Evolutionary conservation across 1,140 invertebrate genomes (phyloP), one percentile per base, ranked within the genome.

Genomic region (Cotesia vestalis): DNA sequence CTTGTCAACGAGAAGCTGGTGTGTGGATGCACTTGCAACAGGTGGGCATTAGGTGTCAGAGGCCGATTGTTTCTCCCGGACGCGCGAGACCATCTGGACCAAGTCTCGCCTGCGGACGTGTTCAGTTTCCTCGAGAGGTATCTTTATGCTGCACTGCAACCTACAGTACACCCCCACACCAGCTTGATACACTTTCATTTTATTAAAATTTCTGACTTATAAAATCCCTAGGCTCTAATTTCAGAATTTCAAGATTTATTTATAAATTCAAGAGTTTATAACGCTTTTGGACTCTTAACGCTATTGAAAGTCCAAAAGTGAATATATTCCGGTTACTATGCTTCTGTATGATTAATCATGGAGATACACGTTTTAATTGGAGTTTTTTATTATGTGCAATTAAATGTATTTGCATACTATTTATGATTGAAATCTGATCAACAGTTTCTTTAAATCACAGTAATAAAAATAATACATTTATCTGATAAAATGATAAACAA

Each of bases 31-130:
- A 71, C 52, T 72, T 72, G 78, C 75, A 79, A 79, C 78, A 79
- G 78, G 77, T 79, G 75, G 75, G 71, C 77, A 76, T 76, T 76
- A 72, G 74, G 74, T 73, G 72, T 72, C 69, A 72, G 73, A 14
- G 60, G 73, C 55, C 74, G 70, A 78, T 78, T 78, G 75, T 78
- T 78, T 77, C 75, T 73, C 73, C 66, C 60, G 74, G 59, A 64
- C 27, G 64, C 52, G 66, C 27, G 69, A 57, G 66, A 69, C 63
- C 70, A 72, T 72, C 70, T 72, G 70, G 70, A 72, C 63, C 62
- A 11, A 72, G 62, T 72, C 61, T 72, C 55, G 55, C 53, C n/a
- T 53, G 55, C 70, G 62, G 70, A 72, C 63, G 71, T 63, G 72
- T 51, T 66, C 36, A 72, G 75, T 60, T 72, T 72, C 63, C 53